A percentile compares a stretch with the other conserved stretches of the same genome.
Evolutionary conservation across 2,797 vertebrate species (phyloP).

Genomic region (Micrastur ruficollis): DNA sequence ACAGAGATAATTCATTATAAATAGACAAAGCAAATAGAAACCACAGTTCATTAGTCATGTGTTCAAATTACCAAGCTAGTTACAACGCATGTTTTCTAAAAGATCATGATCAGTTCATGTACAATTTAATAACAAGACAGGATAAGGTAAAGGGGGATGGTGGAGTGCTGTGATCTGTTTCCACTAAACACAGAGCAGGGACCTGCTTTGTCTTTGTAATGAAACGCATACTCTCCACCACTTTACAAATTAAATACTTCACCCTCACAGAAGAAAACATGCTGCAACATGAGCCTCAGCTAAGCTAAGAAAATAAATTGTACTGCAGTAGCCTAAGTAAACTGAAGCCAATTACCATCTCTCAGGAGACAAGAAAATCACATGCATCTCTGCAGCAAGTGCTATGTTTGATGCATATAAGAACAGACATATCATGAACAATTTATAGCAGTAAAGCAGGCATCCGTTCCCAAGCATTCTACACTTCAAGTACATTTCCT

Average conservation of each 20-base stretch:
- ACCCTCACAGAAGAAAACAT: neutral
- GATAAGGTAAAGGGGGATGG: neutral
- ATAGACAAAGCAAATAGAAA: neutral
- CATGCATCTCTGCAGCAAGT: conserved; percentile 54
- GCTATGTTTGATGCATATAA: conserved; percentile 61
- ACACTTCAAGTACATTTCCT: conserved; percentile 44
- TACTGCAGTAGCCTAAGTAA: conserved; percentile 53
- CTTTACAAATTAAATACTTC: conserved; percentile 26
- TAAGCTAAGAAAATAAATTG: conserved; percentile 51
- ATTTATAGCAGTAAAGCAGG: conserved; percentile 65
- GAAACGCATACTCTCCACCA: neutral
- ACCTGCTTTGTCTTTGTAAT: neutral
- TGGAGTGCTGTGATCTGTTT: neutral
- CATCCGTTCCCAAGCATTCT: conserved; percentile 10
- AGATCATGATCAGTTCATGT: neutral
- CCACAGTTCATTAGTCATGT: neutral
- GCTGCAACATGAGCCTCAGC: conserved; percentile 4
- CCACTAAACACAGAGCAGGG: neutral
- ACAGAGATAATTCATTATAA: neutral
- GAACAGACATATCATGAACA: conserved; percentile 71
- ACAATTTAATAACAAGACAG: neutral
- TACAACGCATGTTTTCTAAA: neutral
- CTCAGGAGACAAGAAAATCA: conserved; percentile 58
- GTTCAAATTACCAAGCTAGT: neutral
- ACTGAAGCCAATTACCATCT: conserved; percentile 50